These are phyloP conservation scores for Pomatorhinus ruficollis DNA, from an alignment of 2,113 vertebrate genomes.

Conservation along the genomic window DNA sequence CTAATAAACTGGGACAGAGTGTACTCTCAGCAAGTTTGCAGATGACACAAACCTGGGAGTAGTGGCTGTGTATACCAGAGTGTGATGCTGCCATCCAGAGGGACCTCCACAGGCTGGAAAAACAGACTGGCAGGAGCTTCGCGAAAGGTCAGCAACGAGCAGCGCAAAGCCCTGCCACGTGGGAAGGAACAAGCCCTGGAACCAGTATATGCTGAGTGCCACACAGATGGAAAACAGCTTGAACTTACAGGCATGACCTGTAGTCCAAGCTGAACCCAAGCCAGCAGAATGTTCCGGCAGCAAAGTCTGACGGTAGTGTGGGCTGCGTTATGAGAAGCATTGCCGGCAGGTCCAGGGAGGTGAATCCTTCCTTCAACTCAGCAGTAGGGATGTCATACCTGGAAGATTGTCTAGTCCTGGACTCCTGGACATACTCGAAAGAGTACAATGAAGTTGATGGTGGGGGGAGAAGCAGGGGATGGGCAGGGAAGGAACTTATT, in stretches of 20 bases:
- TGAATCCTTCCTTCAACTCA: not conserved
- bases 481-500: not conserved
- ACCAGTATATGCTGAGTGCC: not conserved
- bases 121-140: not conserved
- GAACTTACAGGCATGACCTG: no score
- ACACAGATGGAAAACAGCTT: not conserved
- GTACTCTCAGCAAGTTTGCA: not conserved
- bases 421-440: not conserved
- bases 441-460: not conserved
- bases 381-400: not conserved
- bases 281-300: not conserved
- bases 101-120: not conserved
- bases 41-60: not conserved
- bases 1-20: not conserved
- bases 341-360: not conserved
- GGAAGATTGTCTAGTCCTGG: not conserved
- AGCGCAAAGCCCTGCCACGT: not conserved
- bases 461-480: accelerated
- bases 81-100: not conserved
- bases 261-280: not conserved
- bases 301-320: accelerated
- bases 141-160: not conserved
- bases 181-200: not conserved
- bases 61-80: not conserved
- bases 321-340: not conserved